Evolutionary conservation across 2,797 vertebrate species (phyloP).

Genomic region (Myotis findleyi): DNA sequence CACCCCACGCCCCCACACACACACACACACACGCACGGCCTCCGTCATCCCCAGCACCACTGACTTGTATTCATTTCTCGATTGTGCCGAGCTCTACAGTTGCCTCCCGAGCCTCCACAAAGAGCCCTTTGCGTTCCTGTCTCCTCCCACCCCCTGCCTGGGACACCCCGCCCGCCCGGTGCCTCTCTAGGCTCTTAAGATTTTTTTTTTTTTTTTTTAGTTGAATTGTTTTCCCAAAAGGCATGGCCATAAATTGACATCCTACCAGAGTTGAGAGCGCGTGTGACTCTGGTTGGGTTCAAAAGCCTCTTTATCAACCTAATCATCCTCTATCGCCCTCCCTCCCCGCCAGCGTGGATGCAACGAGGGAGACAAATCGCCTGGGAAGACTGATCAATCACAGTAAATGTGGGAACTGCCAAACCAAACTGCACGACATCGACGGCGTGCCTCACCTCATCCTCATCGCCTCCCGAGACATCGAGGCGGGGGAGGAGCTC

Average conservation of each 20-base stretch:
- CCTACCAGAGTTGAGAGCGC: not conserved
- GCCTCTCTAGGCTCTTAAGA: not conserved
- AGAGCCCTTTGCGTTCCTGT: not conserved
- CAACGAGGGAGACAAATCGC: constrained; percentile 93
- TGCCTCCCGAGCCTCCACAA: not conserved
- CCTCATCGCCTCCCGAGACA: constrained; percentile 94
- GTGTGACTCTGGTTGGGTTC: not conserved
- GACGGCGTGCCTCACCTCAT: constrained; percentile 94
- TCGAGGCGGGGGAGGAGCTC: constrained; percentile 93
- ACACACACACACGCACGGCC: not conserved
- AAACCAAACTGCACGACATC: constrained; percentile 94
- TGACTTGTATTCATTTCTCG: not conserved
- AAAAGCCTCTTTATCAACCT: not conserved
- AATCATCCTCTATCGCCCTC: not conserved
- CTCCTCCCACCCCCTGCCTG: not conserved
- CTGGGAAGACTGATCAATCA: constrained; percentile 96
- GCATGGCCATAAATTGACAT: rapidly evolving
- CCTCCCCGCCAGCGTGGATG: constrained; percentile 91
- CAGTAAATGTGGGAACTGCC: constrained; percentile 97
- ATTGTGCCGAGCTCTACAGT: not conserved
- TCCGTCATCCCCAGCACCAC: rapidly evolving
- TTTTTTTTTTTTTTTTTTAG: not conserved
- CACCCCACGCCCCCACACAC: rapidly evolving
- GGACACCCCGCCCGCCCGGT: rapidly evolving
- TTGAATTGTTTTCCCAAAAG: not conserved